Evolutionary conservation across 2,113 vertebrate species (phyloP).

Genomic region (Nematolebias whitei): DNA sequence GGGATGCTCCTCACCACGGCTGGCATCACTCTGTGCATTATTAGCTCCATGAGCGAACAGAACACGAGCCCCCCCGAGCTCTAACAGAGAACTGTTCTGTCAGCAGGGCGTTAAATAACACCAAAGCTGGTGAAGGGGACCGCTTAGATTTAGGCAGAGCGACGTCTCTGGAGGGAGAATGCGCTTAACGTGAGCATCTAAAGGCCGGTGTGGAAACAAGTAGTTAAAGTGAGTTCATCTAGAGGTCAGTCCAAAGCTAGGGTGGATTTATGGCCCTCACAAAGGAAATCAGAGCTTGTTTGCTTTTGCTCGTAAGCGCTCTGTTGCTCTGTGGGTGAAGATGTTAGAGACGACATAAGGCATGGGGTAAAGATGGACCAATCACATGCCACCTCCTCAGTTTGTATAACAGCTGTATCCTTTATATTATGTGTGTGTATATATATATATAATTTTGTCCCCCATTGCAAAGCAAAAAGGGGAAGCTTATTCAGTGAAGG

Average conservation of each 20-base stretch:
- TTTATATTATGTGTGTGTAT: no score
- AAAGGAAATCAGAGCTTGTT: constrained; percentile 40
- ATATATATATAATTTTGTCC: no score
- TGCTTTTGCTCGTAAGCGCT: constrained; percentile 40
- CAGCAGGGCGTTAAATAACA: not conserved
- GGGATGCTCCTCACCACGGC: constrained; percentile 87
- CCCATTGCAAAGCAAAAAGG: no score
- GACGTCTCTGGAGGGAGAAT: constrained; percentile 19
- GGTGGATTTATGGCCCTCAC: constrained; percentile 58
- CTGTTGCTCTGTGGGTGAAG: constrained; percentile 21
- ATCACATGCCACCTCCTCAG: constrained; percentile 3
- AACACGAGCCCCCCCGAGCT: constrained; percentile 16
- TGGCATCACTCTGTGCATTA: constrained; percentile 86
- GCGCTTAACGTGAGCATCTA: constrained; percentile 17
- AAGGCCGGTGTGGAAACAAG: constrained; percentile 21
- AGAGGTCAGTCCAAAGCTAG: constrained; percentile 53
- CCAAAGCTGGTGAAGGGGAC: constrained; percentile 2
- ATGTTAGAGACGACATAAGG: constrained; percentile 23
- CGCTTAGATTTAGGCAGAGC: constrained; percentile 49
- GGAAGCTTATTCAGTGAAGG: no score
- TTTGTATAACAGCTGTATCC: no score
- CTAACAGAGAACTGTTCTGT: constrained; percentile 18
- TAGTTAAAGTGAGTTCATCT: constrained; percentile 39
- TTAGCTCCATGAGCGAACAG: constrained; percentile 74
- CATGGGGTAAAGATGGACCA: constrained; percentile 22